Percentiles rank a stretch among this genome's conserved stretches.
Evolutionary conservation across 2,888 invertebrate species (phyloP).

Genomic region (Leptogaster cylindrica): DNA sequence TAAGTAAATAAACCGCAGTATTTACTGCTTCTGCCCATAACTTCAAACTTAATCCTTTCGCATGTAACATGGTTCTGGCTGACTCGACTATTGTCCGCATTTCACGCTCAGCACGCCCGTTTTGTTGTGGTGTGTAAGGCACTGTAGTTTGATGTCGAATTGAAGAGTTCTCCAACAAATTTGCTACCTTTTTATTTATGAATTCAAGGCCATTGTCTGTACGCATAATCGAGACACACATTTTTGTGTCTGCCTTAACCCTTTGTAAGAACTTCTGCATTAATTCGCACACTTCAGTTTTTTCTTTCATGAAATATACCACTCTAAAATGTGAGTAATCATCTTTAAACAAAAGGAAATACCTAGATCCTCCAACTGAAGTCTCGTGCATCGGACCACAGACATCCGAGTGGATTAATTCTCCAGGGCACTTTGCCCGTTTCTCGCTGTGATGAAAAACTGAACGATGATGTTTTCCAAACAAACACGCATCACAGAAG

Average conservation of each 20-base stretch:
- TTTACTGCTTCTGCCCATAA: constrained; percentile 51
- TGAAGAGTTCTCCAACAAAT: constrained; percentile 49
- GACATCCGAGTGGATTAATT: constrained; percentile 50
- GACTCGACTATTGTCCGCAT: constrained; percentile 55
- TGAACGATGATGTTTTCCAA: constrained; percentile 48
- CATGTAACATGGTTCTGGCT: constrained; percentile 50
- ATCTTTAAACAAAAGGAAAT: constrained; percentile 49
- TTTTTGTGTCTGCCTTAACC: constrained; percentile 16
- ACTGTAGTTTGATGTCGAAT: constrained; percentile 51
- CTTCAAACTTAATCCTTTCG: constrained; percentile 46
- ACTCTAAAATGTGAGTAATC: constrained; percentile 47
- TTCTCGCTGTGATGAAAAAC: constrained; percentile 44
- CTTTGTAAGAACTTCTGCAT: constrained; percentile 37
- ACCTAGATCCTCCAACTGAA: constrained; percentile 47
- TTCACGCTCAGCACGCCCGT: constrained; percentile 55
- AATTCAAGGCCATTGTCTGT: constrained; percentile 51
- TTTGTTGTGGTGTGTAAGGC: constrained; percentile 56
- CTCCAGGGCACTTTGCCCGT: constrained; percentile 43
- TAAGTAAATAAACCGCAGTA: constrained; percentile 48
- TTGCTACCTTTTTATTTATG: constrained; percentile 48
- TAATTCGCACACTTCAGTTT: constrained; percentile 44
- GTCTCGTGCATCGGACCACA: constrained; percentile 48
- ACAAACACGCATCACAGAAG: constrained; percentile 48
- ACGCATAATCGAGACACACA: background rate
- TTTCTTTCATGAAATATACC: constrained; percentile 48